Evolutionary conservation across 2,888 invertebrate genomes (phyloP).

Genomic region (Agriopis leucophaearia): DNA sequence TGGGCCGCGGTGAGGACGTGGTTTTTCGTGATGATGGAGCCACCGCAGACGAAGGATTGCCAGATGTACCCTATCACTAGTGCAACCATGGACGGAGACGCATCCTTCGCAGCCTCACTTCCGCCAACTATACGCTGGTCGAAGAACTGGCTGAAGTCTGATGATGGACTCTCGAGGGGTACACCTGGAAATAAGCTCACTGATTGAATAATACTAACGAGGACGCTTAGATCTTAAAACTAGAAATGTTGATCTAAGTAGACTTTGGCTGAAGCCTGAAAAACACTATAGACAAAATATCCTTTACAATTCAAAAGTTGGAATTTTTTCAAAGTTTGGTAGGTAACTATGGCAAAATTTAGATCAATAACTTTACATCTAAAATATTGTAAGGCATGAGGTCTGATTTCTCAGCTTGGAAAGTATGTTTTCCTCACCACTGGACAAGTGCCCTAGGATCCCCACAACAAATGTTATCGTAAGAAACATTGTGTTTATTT

Average conservation of each 20-base stretch:
- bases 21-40: constrained; percentile 47
- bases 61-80: constrained; percentile 46
- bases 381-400: neutral
- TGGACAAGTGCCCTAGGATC: constrained; percentile 1
- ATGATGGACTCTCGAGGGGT: constrained; percentile 30
- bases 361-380: no score
- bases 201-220: no score
- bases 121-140: constrained; percentile 56
- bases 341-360: no score
- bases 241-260: no score
- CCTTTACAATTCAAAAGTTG: no score
- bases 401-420: neutral
- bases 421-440: constrained; percentile 6
- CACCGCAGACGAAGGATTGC: constrained; percentile 46
- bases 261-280: no score
- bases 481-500: constrained; percentile 16
- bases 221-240: no score
- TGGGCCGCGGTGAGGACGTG: constrained; percentile 58
- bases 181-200: constrained; percentile 23
- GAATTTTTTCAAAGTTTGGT: no score
- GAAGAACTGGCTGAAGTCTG: constrained; percentile 33
- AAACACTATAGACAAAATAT: no score
- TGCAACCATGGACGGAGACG: constrained; percentile 56
- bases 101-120: constrained; percentile 46
- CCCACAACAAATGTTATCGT: constrained; percentile 8